Percentiles rank a stretch among this genome's conserved stretches.
These are phyloP conservation scores for Eupeodes latifasciatus DNA, from an alignment of 2,888 invertebrate species.

Conservation along the genomic window DNA sequence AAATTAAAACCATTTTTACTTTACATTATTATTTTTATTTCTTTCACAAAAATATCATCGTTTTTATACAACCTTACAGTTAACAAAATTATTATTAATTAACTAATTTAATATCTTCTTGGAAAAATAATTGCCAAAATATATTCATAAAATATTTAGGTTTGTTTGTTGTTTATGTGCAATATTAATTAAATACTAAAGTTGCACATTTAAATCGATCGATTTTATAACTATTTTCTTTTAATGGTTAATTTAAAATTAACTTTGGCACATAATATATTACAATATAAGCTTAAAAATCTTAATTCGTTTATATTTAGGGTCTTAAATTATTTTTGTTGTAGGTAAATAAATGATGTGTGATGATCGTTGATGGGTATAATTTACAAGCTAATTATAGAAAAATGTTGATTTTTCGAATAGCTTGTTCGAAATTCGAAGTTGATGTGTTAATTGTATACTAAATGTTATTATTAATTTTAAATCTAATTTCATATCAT, in stretches of 20 bases:
- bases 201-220: conserved; percentile 15
- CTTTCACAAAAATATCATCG: conserved; percentile 29
- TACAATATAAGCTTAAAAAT: conserved; percentile 40
- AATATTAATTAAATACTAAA: background rate
- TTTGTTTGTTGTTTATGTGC: background rate
- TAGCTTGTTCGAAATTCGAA: conserved; percentile 40
- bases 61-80: conserved; percentile 59
- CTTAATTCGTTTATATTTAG: conserved; percentile 18
- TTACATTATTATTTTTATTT: conserved; percentile 32
- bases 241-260: conserved; percentile 63
- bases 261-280: conserved; percentile 72
- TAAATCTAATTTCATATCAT: conserved; percentile 36
- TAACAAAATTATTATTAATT: conserved; percentile 32
- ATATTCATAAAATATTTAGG: conserved; percentile 5
- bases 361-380: conserved; percentile 6
- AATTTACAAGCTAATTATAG: background rate
- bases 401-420: conserved; percentile 18
- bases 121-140: conserved; percentile 48
- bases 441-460: conserved; percentile 1
- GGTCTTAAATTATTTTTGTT: background rate
- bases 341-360: background rate
- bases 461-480: conserved; percentile 19
- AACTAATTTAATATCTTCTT: conserved; percentile 17
- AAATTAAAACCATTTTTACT: conserved; percentile 22
- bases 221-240: conserved; percentile 1